A percentile compares a stretch with the other conserved stretches of the same genome.
These are phyloP conservation scores for Linepithema humile DNA, from an alignment of 1,140 invertebrate genomes.

Conservation along the genomic window DNA sequence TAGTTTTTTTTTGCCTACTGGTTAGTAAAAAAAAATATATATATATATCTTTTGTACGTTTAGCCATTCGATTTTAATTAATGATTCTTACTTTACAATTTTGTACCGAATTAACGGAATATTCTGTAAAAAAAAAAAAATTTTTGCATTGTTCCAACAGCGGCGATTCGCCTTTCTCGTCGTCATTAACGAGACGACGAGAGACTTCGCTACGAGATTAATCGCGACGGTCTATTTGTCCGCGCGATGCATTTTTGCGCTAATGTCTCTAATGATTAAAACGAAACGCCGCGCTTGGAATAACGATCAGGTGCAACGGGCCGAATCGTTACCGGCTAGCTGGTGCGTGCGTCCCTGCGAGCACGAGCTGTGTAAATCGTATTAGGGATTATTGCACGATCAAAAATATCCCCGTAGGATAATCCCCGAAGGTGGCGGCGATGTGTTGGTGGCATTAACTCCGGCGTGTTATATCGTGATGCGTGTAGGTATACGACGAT, in stretches of 20 bases:
- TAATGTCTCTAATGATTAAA: slow-evolving; percentile 48
- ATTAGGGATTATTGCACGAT: slow-evolving; percentile 84
- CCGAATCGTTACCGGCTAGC: slow-evolving; percentile 63
- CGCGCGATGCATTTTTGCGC: slow-evolving; percentile 21
- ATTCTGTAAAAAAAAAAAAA: not conserved
- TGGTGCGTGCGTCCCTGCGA: slow-evolving; percentile 72
- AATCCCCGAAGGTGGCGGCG: slow-evolving; percentile 77
- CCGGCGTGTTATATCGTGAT: slow-evolving; percentile 60
- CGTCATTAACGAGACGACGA: not conserved
- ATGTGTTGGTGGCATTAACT: slow-evolving; percentile 81
- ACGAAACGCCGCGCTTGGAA: slow-evolving; percentile 12
- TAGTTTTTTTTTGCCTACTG: not conserved
- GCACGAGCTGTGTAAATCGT: slow-evolving; percentile 82
- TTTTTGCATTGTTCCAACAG: not conserved
- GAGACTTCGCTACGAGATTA: not conserved
- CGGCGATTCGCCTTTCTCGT: not conserved
- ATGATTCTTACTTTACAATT: not conserved
- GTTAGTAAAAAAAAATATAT: too few species aligned
- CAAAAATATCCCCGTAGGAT: slow-evolving; percentile 83
- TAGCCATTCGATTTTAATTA: not conserved
- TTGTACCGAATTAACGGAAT: not conserved
- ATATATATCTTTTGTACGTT: not conserved
- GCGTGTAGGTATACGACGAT: slow-evolving; percentile 65
- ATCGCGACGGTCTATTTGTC: not conserved
- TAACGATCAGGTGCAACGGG: slow-evolving; percentile 61